Evolutionary conservation across 2,797 vertebrate genomes (phyloP).

Genomic region (Sphenodon punctatus): DNA sequence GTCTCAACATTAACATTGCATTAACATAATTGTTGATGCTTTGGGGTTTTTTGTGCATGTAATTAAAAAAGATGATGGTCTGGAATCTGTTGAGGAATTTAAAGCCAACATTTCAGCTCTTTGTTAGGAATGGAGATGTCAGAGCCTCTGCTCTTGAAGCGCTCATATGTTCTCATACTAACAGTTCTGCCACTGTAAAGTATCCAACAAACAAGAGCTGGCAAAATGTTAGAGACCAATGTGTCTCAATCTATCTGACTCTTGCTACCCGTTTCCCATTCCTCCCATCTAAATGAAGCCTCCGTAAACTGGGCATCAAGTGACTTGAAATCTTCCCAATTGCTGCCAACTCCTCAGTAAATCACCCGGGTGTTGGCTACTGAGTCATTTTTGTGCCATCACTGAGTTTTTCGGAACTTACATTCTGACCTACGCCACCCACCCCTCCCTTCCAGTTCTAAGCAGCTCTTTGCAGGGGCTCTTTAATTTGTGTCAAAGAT

Average conservation of each 20-base stretch:
- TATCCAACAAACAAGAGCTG: conserved; percentile 31
- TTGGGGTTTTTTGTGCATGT: conserved; percentile 63
- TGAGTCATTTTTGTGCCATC: neutral
- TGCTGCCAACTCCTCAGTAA: neutral
- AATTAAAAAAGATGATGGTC: conserved; percentile 76
- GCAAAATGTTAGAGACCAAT: conserved; percentile 11
- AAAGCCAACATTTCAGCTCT: conserved; percentile 74
- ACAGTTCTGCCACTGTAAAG: conserved; percentile 43
- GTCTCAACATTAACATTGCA: conserved; percentile 75
- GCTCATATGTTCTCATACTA: neutral
- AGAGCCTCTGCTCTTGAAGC: conserved; percentile 63
- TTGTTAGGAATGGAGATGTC: conserved; percentile 68
- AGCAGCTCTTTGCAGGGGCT: neutral
- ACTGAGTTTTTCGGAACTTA: neutral
- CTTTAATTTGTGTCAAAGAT: neutral
- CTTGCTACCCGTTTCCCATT: conserved; percentile 6
- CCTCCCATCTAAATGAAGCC: neutral
- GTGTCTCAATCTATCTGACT: conserved; percentile 3
- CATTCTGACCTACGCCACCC: neutral
- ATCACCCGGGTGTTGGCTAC: neutral
- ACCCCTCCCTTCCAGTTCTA: neutral
- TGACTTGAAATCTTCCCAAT: conserved; percentile 15
- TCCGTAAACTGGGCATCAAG: conserved; percentile 18
- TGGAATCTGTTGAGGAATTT: conserved; percentile 76
- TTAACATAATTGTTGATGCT: conserved; percentile 66